Evolutionary conservation across 2,888 invertebrate genomes (phyloP).

Genomic region (Pachymerium ferrugineum): DNA sequence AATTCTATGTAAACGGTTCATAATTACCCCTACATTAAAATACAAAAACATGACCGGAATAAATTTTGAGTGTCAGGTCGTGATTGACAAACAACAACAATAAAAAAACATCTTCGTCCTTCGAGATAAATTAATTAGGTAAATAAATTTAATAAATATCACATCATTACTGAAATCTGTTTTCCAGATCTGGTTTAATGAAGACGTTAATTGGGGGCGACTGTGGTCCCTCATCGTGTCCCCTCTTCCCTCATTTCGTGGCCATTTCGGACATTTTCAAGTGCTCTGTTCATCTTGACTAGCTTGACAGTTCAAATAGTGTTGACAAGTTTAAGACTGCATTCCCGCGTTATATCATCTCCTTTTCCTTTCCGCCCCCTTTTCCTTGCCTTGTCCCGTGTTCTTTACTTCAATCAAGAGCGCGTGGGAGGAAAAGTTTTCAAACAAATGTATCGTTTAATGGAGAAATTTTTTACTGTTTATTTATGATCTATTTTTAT

Average conservation of each 20-base stretch:
- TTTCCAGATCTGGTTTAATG: not conserved
- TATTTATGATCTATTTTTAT: too few species aligned
- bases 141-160: not conserved
- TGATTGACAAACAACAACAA: too few species aligned
- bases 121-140: not conserved
- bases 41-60: too few species aligned
- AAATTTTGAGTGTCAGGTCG: too few species aligned
- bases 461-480: too few species aligned
- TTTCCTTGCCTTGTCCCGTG: not conserved
- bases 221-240: too few species aligned
- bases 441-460: not conserved
- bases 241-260: not conserved
- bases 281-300: not conserved
- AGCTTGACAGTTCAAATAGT: conserved; percentile 1
- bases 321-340: conserved; percentile 15
- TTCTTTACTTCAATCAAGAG: not conserved
- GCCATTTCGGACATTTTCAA: conserved; percentile 1
- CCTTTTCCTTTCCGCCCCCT: conserved; percentile 16
- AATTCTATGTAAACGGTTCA: too few species aligned
- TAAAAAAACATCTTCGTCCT: too few species aligned
- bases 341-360: conserved; percentile 4
- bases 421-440: not conserved
- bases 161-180: not conserved
- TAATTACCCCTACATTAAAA: too few species aligned
- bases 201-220: conserved; percentile 7